These are phyloP conservation scores for Botrylloides violaceus DNA, from an alignment of 23 tunicate genomes.

Conservation along the genomic window DNA sequence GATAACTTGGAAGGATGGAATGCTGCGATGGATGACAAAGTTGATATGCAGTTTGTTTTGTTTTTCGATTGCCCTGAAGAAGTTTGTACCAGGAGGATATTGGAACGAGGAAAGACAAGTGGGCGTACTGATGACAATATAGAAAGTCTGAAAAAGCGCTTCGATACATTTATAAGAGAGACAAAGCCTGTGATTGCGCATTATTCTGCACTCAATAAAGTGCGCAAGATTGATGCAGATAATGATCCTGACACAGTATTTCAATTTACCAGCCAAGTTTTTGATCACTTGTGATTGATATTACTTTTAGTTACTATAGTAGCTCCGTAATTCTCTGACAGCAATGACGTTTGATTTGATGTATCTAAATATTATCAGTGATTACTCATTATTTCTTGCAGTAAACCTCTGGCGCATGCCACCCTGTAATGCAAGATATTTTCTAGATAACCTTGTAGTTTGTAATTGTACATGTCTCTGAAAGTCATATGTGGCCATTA, in stretches of 20 bases:
- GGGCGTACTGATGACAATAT: conserved; percentile 93
- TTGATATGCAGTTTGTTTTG: conserved; percentile 64
- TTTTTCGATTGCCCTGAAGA: conserved; percentile 78
- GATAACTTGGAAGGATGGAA: conserved; percentile 92
- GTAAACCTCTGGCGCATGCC: too few relatives aligned
- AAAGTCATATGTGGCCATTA: too few relatives aligned
- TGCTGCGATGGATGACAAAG: conserved; percentile 78
- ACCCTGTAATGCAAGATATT: too few relatives aligned
- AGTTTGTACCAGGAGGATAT: conserved; percentile 70
- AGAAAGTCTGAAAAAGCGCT: conserved; percentile 75
- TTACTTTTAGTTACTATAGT: too few relatives aligned
- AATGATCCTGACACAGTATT: conserved; percentile 15
- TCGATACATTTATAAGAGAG: conserved; percentile 57
- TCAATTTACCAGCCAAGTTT: neutral
- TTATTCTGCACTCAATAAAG: conserved; percentile 42
- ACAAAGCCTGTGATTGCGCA: conserved; percentile 74
- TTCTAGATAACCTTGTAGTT: too few relatives aligned
- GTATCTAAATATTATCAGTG: too few relatives aligned
- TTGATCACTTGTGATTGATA: too few relatives aligned
- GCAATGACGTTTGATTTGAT: too few relatives aligned
- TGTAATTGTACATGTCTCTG: too few relatives aligned
- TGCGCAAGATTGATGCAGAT: conserved; percentile 45
- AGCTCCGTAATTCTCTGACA: too few relatives aligned
- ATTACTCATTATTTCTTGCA: too few relatives aligned
- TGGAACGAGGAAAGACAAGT: conserved; percentile 78